These are phyloP conservation scores for Troides oblongomaculatus DNA, from an alignment of 2,888 invertebrate genomes.

Conservation along the genomic window DNA sequence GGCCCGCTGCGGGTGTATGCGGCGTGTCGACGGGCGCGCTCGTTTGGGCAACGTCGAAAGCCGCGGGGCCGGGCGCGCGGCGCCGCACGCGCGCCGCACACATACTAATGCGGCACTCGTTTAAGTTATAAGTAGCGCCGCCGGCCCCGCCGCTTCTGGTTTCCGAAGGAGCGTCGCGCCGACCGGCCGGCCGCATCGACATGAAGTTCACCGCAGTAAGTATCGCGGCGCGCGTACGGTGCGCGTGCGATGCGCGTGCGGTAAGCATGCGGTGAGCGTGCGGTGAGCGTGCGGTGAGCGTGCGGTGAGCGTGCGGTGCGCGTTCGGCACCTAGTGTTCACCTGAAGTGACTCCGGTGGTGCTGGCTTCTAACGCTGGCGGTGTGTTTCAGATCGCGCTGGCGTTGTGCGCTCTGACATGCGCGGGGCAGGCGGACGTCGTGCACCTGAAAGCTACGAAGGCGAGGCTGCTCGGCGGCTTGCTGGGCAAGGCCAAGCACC, in stretches of 20 bases:
- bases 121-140: slow-evolving; percentile 76
- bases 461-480: slow-evolving; percentile 55
- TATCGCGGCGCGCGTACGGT: slow-evolving; percentile 34
- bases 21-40: slow-evolving; percentile 34
- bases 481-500: slow-evolving; percentile 52
- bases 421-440: slow-evolving; percentile 51
- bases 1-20: too few relatives aligned
- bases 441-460: slow-evolving; percentile 58
- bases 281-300: background rate
- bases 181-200: slow-evolving; percentile 57
- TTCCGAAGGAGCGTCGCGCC: slow-evolving; percentile 53
- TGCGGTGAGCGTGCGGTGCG: slow-evolving; percentile 12
- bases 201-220: slow-evolving; percentile 67
- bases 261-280: slow-evolving; percentile 22
- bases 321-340: slow-evolving; percentile 32
- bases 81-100: slow-evolving; percentile 39
- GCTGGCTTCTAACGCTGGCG: slow-evolving; percentile 45
- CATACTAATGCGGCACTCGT: slow-evolving; percentile 62
- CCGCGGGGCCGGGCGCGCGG: slow-evolving; percentile 42
- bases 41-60: slow-evolving; percentile 63
- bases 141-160: slow-evolving; percentile 50
- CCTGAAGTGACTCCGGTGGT: slow-evolving; percentile 36
- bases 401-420: slow-evolving; percentile 60
- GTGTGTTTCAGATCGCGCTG: slow-evolving; percentile 66
- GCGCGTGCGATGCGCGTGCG: slow-evolving; percentile 27